Base-by-base conservation (phyloP, 2,113 vertebrate species). In the Lontra canadensis region DNA sequence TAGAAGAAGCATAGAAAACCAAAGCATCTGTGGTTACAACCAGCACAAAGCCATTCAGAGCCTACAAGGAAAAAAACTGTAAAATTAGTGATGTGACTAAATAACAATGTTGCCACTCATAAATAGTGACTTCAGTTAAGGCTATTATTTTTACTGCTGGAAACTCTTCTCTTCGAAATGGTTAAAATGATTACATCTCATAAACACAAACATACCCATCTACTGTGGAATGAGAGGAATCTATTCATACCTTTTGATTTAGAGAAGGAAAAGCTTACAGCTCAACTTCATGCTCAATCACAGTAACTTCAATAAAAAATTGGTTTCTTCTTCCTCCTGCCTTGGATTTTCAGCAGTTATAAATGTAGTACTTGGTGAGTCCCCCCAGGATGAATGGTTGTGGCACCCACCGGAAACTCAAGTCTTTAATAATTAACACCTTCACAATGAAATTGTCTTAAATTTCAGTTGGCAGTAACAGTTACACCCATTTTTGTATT, bases 11-110 rank as follows among this genome's bases (percentile, higher is more conserved):
- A 0, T 99, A 99, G 97, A 99, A 99, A 87, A 99, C 98, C 83
- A 99, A 97, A 49, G 99, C 99, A 93, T 99, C 99, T 11, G 98
- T 98, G 0, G 99, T 99, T 94, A 99, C 98, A 93, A 99, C 99
- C 95, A 99, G 94, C 4, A 99, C 99, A 96, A 99, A 99, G 76
- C 99, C 99, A 98, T 99, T 99, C 89, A 99, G 98, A 65, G 99
- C 99, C 99, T 99, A 96, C 3, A 94, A 89, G 95, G 21, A 71
- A 98, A 98, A 74, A 79, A 96, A 69, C 44, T 96, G 11, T 49
- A 94, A 47, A 84, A 44, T 95, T 15, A 95, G 79, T 80, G 55
- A 61, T n/a, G 7, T 44, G 74, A 95, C n/a, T 85, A 80, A 81
- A 36, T 39, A 76, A 79, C 34, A 92, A 57, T 83, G 59, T 7